Evolutionary conservation across 2,888 invertebrate genomes (phyloP), one percentile per base, ranked within the genome.

Genomic region (Drosophila ustulata): DNA sequence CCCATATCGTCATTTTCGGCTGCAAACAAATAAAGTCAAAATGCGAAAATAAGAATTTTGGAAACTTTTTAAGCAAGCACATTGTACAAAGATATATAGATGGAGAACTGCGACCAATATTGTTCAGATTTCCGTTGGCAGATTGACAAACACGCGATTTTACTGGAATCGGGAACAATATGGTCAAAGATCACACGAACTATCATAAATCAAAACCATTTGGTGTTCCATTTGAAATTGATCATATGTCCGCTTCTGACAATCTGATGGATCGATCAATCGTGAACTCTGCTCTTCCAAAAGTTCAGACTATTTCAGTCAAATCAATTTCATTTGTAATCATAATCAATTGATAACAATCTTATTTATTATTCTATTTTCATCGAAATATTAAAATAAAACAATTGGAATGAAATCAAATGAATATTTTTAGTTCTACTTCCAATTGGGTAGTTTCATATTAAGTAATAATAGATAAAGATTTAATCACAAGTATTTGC

Each of bases 1-100:
- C 95, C 95, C 92, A 94, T 95, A 46, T 94, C 94, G 72, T 94
- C 94, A 59, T 95, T 94, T 92, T 95, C 94, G 52, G 90, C 90
- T 90, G 77, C 5, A 71, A 62, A 34, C n/a, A 37, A 4, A n/a
- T 4, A 0, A 51, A 28, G 11, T 3, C 11, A 34, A 11, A 34
- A 8, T 8, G 28, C 28, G 28, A 4, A 28, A 28, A 28, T 28
- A 32, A 9, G 6, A 32, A 32, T 32, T 32, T 3, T 71, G 52
- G 34, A 28, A 28, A 3, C 0, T 2, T 26, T 26, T 26, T 3
- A 5, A 41, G 53, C 78, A 78, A n/a, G n/a, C 74, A 23, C 13
- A 26, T 46, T 6, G 6, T 30, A 6, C 30, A 30, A 6, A 7
- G 4, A 7, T 30, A 30, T 6, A 28, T 30, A 30, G 1, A 30